Evolutionary conservation across 2,797 vertebrate species (phyloP).

Genomic region (Lepus townsendii): DNA sequence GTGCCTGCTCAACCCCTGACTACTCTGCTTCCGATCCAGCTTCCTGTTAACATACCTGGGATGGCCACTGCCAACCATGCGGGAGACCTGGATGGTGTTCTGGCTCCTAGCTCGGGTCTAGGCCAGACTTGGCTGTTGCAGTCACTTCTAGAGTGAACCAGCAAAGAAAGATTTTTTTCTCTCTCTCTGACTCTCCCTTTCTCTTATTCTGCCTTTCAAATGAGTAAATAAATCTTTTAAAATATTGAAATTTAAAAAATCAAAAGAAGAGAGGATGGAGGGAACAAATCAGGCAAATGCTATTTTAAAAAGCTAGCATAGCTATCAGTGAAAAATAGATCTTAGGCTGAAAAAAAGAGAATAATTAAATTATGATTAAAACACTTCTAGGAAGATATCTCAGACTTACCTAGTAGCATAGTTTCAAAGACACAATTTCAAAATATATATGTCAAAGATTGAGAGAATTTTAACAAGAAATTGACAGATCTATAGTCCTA

Average conservation of each 20-base stretch:
- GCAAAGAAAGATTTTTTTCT: no score
- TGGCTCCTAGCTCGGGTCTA: no score
- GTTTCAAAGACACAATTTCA: neutral
- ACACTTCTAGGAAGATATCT: neutral
- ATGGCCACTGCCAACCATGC: no score
- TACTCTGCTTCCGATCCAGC: no score
- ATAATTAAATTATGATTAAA: slow-evolving; percentile 2
- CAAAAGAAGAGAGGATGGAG: neutral
- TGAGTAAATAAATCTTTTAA: no score
- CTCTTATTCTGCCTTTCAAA: no score
- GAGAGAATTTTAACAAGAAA: slow-evolving; percentile 4
- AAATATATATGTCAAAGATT: neutral
- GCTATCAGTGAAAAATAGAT: neutral
- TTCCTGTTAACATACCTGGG: no score
- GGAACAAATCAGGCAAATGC: neutral
- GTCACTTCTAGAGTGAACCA: no score
- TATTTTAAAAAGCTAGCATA: neutral
- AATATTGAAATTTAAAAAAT: neutral
- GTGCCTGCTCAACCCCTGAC: no score
- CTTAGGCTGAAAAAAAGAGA: neutral
- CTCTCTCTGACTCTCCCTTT: no score
- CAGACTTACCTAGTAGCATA: slow-evolving; percentile 28
- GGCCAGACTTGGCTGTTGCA: no score
- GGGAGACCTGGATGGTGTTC: no score
- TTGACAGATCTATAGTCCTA: neutral